Conservation (phyloP, 2,888 invertebrate genomes). For the Polietes domitor region DNA sequence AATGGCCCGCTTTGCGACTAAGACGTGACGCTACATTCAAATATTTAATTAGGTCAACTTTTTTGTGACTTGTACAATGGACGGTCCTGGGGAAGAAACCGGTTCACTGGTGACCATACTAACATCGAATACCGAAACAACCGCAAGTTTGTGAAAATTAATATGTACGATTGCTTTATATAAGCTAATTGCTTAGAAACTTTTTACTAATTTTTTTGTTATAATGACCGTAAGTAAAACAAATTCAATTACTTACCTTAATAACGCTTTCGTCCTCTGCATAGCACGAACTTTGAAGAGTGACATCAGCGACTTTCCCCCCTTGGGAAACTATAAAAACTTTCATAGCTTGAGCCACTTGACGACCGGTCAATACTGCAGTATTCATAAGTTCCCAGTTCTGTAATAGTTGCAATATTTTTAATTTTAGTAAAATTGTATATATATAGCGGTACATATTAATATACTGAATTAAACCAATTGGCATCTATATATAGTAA, state of each 20-base stretch:
- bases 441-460: not conserved
- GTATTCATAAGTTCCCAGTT: conserved; percentile 98
- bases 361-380: conserved; percentile 95
- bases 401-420: conserved; percentile 81
- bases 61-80: no score
- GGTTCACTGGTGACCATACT: no score
- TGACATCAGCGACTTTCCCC: conserved; percentile 96
- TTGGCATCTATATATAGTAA: no score
- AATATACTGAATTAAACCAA: no score
- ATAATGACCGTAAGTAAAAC: not conserved
- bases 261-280: conserved; percentile 97
- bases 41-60: no score
- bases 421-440: not conserved
- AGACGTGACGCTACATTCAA: no score
- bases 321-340: conserved; percentile 97
- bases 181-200: no score
- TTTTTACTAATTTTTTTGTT: not conserved
- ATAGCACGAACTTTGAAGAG: conserved; percentile 95
- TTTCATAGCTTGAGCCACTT: conserved; percentile 97
- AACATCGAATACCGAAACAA: no score
- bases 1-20: no score
- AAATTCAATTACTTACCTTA: conserved; percentile 85
- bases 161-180: no score
- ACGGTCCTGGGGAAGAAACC: no score
- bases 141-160: no score